Evolutionary conservation across 2,888 invertebrate species (phyloP).

Genomic region (Ectemnius lituratus): DNA sequence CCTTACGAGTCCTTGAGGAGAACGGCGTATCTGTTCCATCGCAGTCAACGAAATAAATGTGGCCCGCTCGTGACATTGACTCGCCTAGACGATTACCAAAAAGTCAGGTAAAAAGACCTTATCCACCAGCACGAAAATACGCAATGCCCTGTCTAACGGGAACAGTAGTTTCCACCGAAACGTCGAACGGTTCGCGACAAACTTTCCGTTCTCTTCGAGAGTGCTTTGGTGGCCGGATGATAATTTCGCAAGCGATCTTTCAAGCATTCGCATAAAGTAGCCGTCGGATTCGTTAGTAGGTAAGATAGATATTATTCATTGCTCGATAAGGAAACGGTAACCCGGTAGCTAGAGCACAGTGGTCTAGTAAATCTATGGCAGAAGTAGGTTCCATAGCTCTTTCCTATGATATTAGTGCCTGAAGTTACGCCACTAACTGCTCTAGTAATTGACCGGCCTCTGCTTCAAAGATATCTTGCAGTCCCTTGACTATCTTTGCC

Average conservation of each 20-base stretch:
- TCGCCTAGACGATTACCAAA: constrained; percentile 18
- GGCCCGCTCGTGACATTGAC: constrained; percentile 26
- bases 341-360: too few species aligned
- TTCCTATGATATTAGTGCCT: too few species aligned
- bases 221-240: not conserved
- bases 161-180: constrained; percentile 17
- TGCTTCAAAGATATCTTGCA: not conserved
- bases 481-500: not conserved
- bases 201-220: not conserved
- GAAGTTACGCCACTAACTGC: too few species aligned
- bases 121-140: constrained; percentile 5
- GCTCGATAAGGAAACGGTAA: too few species aligned
- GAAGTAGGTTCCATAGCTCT: too few species aligned
- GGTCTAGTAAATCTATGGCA: too few species aligned
- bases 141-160: not conserved
- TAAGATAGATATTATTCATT: not conserved
- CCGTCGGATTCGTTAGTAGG: constrained; percentile 1
- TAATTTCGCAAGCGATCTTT: not conserved
- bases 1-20: constrained; percentile 61
- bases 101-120: constrained; percentile 45
- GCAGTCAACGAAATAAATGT: constrained; percentile 31
- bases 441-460: not conserved
- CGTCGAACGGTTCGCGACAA: not conserved
- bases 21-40: constrained; percentile 23
- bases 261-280: not conserved